Evolutionary conservation across 2,113 vertebrate genomes (phyloP), one percentile per base, ranked within the genome.

Genomic region (Saimiri boliviensis): DNA sequence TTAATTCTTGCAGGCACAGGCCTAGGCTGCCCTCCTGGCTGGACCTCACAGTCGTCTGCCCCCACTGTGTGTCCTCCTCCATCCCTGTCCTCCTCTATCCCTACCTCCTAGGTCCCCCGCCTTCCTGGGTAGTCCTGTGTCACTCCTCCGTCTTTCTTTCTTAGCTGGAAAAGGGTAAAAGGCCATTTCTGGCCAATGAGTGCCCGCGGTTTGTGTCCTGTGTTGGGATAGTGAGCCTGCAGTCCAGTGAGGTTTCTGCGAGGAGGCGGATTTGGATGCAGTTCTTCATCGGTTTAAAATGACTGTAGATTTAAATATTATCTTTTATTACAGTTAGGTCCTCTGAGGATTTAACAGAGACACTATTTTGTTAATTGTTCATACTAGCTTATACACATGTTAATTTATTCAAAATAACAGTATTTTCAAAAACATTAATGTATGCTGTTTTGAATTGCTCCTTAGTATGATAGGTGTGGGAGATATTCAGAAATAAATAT

Each of bases 311-410:
- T 92, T 76, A 87, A 87, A 32, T 94, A 35, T 40, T 88, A 45
- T 60, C 27, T 90, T 95, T 93, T 88, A 56, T 85, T 79, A 86
- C 3, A 54, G 19, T 83, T 45, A n/a, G 68, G 47, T 70, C n/a
- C 21, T 70, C 42, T 76, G 56, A 40, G 35, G 45, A 66, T 88
- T 93, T 86, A 68, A 35, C 10, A 11, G 85, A 19, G 12, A 13
- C 81, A 14, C n/a, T 52, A 0, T 84, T 89, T 83, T 76, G 19
- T 73, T 87, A 68, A 85, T 93, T 71, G 6, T 77, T 94, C 32
- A 63, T 95, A 35, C 19, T 95, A 8, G 68, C 79, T 68, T n/a
- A 71, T 79, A 52, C 86, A 32, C 9, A n/a, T 40, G 37, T 84
- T 87, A 83, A 54, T 84, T 71, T 88, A 74, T 45, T 91, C 7